phyloP scores from a whole-genome alignment of 2,113 vertebrate species.

The Lepus americanus region DNA sequence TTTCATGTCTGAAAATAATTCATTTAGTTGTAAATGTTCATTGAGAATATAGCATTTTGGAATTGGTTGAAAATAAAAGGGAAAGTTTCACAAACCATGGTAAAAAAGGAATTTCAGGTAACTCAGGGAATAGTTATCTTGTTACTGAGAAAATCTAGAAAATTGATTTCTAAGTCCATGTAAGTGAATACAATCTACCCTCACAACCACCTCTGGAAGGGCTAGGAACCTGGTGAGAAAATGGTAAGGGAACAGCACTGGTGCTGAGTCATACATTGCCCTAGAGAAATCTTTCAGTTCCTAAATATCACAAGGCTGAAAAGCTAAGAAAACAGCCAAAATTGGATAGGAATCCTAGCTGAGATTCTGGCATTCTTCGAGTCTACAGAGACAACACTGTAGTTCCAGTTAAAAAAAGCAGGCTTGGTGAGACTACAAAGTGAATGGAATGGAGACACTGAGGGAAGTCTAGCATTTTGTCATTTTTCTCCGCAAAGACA shows the following conservation, averaged over 20 bases:
- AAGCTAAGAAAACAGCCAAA: background rate
- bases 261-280: background rate
- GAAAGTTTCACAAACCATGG: background rate
- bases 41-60: background rate
- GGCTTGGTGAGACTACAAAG: background rate
- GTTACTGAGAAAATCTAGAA: background rate
- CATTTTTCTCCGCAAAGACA: background rate
- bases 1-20: background rate
- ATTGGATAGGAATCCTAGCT: background rate
- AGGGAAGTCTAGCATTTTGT: background rate
- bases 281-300: background rate
- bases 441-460: background rate
- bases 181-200: background rate
- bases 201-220: background rate
- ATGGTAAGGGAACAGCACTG: background rate
- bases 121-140: background rate
- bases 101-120: slow-evolving; percentile 29
- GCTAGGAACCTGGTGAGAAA: background rate
- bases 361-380: background rate
- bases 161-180: background rate
- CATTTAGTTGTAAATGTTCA: background rate
- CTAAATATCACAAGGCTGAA: background rate
- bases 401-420: background rate
- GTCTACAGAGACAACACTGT: background rate
- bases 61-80: background rate